Evolutionary conservation across 2,888 invertebrate genomes (phyloP), one percentile per base, ranked within the genome.

Genomic region (Eupithecia subfuscata): DNA sequence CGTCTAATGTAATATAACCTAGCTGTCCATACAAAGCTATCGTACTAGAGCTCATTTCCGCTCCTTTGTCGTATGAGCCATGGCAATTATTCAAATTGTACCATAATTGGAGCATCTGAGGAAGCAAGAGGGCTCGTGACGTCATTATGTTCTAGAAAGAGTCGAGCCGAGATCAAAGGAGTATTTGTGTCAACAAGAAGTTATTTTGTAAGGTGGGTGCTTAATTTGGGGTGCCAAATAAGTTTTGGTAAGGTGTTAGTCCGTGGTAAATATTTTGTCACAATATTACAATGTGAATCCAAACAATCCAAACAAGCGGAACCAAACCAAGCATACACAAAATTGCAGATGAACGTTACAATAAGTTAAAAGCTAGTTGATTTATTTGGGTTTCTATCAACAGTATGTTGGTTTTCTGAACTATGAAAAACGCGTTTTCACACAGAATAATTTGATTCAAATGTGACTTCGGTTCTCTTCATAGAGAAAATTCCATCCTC

Each of bases 11-110:
- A 18, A 11, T 34, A 74, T 63, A 5, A 64, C 25, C 70, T 7
- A 70, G 74, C 74, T 63, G 37, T 70, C 52, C 11, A 3, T 9
- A 12, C 2, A 34, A 12, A 40, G 67, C 73, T 73, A 45, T 74
- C 1, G 64, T 56, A 73, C 65, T 75, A 79, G 75, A 78, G 78
- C 84, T 85, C 82, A 84, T 85, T 86, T 86, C 85, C 84, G 79
- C 67, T 71, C 78, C 83, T 85, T 86, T 86, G 84, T 86, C 83
- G 83, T 76, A 73, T 78, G 79, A 76, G 76, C 76, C 70, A 71
- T 73, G 71, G 74, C 73, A 79, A 79, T 80, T 80, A 80, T 79
- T 78, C 76, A 78, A 76, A 80, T 78, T 79, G 78, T 67, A 70
- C 76, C 76, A 76, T 80, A 76, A 80, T 78, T 79, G 79, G 70